These are phyloP conservation scores for Coecobrya sp. DNA, from an alignment of 2,888 invertebrate genomes.

Conservation along the genomic window DNA sequence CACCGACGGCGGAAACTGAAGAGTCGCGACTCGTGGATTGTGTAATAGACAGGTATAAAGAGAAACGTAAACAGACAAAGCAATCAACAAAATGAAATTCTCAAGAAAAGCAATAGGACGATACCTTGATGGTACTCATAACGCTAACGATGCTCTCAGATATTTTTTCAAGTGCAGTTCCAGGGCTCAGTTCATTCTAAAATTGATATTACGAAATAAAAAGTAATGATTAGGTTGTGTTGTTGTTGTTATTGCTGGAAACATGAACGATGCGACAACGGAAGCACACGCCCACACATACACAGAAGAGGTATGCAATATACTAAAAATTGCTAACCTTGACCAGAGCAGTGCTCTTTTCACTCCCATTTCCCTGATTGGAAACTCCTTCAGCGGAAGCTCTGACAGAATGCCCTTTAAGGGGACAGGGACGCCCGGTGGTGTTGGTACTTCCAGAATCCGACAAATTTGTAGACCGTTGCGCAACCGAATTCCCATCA, in stretches of 20 bases:
- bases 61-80: background rate
- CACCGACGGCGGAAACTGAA: too few species aligned
- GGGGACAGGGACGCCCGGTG: slow-evolving; percentile 37
- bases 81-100: slow-evolving; percentile 21
- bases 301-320: background rate
- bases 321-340: slow-evolving; percentile 42
- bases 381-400: background rate
- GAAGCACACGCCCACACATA: too few species aligned
- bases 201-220: background rate
- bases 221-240: background rate
- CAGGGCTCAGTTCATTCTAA: slow-evolving; percentile 37
- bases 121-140: slow-evolving; percentile 59
- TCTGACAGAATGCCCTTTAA: background rate
- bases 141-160: slow-evolving; percentile 56
- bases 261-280: background rate
- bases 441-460: background rate
- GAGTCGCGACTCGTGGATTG: background rate
- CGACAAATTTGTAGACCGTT: slow-evolving; percentile 2
- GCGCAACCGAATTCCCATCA: background rate
- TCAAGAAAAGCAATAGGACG: background rate
- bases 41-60: background rate
- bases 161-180: slow-evolving; percentile 64
- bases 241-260: background rate
- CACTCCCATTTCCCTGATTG: slow-evolving; percentile 48
- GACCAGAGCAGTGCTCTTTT: background rate